phyloP scores from a whole-genome alignment of 2,888 invertebrate genomes.

The Tenthredo scrophulariae region DNA sequence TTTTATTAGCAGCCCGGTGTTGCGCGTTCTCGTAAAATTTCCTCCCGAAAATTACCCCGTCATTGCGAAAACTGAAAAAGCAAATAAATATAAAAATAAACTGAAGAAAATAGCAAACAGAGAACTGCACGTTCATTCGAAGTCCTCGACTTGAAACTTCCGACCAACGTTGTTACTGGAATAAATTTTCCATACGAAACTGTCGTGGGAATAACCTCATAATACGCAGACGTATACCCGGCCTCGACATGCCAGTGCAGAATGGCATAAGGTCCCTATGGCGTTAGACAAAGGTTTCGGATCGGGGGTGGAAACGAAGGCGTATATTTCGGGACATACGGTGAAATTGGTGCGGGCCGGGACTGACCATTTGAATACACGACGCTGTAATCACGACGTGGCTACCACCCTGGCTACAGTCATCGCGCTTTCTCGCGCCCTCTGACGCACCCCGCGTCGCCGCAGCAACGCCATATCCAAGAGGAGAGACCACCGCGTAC shows the following conservation, averaged over 20 bases:
- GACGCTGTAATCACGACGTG: conserved; percentile 60
- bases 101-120: neutral
- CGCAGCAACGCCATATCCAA: conserved; percentile 39
- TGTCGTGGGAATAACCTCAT: conserved; percentile 44
- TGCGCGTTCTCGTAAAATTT: conserved; percentile 11
- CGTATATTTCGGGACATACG: conserved; percentile 61
- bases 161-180: neutral
- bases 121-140: neutral
- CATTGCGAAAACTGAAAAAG: neutral
- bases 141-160: neutral
- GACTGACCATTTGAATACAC: conserved; percentile 78
- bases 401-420: conserved; percentile 56
- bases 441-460: conserved; percentile 40
- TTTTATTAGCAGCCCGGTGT: conserved; percentile 68
- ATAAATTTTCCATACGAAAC: conserved; percentile 7
- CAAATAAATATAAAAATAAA: neutral
- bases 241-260: conserved; percentile 23
- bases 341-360: conserved; percentile 75
- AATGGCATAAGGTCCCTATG: conserved; percentile 45
- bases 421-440: conserved; percentile 66
- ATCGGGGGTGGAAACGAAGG: conserved; percentile 67
- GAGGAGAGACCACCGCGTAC: conserved; percentile 39
- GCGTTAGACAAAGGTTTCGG: conserved; percentile 50
- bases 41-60: neutral
- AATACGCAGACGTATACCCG: conserved; percentile 29